phyloP scores from a whole-genome alignment of 2,797 vertebrate genomes.

The Pampus argenteus region DNA sequence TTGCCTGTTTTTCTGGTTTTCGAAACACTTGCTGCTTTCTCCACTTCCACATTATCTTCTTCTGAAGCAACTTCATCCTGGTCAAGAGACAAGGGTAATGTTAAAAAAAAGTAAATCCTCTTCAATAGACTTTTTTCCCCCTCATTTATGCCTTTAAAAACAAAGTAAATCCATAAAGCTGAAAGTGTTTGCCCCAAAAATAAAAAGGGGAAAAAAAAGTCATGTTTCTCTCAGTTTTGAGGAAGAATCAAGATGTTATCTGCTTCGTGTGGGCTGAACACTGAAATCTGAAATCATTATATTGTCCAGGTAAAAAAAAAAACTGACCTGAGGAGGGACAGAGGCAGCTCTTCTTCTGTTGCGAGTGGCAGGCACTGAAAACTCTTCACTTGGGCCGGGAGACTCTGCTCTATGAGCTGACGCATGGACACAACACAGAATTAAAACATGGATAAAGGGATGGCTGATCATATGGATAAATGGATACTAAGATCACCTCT shows the following conservation, averaged over 20 bases:
- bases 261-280: neutral
- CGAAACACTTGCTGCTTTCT: constrained; percentile 63
- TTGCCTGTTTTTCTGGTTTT: constrained; percentile 79
- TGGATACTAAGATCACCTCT: constrained; percentile 63
- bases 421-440: constrained; percentile 12
- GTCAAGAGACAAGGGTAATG: neutral
- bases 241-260: neutral
- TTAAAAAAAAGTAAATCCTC: neutral
- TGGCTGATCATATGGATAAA: neutral
- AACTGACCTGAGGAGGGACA: constrained; percentile 52
- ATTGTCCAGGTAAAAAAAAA: constrained; percentile 2
- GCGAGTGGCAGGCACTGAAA: constrained; percentile 84
- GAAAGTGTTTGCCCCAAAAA: no score
- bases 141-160: neutral
- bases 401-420: constrained; percentile 82
- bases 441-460: neutral
- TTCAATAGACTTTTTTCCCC: neutral
- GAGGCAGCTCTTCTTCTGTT: constrained; percentile 76
- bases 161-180: neutral
- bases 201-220: no score
- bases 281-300: neutral
- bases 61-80: constrained; percentile 81
- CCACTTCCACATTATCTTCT: constrained; percentile 68
- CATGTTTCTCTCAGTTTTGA: neutral
- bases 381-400: constrained; percentile 65